A percentile compares a stretch with the other conserved stretches of the same genome.
These are phyloP conservation scores for Balanococcus diminutus DNA, from an alignment of 2,888 invertebrate species.

Conservation along the genomic window DNA sequence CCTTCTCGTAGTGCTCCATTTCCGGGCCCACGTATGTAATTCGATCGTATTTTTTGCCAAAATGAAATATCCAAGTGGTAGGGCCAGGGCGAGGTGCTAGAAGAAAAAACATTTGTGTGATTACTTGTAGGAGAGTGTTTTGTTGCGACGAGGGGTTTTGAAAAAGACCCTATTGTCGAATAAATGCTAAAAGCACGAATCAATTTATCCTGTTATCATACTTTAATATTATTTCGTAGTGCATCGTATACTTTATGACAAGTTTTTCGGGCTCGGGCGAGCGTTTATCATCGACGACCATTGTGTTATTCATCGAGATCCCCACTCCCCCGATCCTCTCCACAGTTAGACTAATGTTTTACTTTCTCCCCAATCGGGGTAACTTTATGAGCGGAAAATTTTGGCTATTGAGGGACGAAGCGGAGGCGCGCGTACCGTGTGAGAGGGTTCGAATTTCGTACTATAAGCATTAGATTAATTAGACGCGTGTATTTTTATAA, in stretches of 20 bases:
- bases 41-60: constrained; percentile 19
- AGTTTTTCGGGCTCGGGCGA: constrained; percentile 6
- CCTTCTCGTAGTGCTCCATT: background rate
- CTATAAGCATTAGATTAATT: background rate
- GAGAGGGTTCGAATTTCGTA: background rate
- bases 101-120: constrained; percentile 35
- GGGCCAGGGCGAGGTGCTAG: background rate
- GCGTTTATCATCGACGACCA: constrained; percentile 11
- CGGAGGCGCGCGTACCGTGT: background rate
- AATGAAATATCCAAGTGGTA: background rate
- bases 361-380: background rate
- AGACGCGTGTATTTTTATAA: background rate
- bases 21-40: background rate
- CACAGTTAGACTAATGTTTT: background rate
- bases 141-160: background rate
- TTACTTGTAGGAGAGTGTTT: background rate
- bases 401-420: background rate
- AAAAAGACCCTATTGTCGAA: constrained; percentile 37
- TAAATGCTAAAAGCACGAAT: constrained; percentile 40
- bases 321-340: background rate
- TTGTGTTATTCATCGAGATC: background rate
- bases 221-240: constrained; percentile 29
- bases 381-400: background rate
- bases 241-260: constrained; percentile 39
- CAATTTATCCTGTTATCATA: constrained; percentile 44